Conservation (phyloP, 1,140 invertebrate genomes). For the Calephelis nemesis region DNA sequence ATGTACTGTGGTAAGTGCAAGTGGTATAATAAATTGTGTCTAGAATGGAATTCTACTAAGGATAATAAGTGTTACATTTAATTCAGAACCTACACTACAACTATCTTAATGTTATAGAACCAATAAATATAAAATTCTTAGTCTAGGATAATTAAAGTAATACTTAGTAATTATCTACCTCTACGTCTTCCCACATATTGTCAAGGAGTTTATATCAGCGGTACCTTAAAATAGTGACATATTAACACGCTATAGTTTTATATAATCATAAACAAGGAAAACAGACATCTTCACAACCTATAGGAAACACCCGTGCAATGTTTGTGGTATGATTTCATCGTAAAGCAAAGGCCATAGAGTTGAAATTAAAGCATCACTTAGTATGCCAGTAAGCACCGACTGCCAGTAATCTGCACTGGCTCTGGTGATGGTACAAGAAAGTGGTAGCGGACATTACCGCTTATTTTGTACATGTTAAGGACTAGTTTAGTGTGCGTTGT, state of each 20-base stretch:
- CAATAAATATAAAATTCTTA: too few relatives aligned
- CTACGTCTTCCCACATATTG: conserved; percentile 17
- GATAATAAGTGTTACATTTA: too few relatives aligned
- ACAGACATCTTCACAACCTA: conserved; percentile 62
- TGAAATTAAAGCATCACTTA: conserved; percentile 55
- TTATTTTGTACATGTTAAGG: conserved; percentile 40
- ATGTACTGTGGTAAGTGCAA: too few relatives aligned
- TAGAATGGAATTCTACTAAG: too few relatives aligned
- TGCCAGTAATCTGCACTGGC: conserved; percentile 64
- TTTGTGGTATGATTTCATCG: conserved; percentile 39
- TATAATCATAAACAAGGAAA: conserved; percentile 70
- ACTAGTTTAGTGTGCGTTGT: conserved; percentile 34
- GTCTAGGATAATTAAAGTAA: too few relatives aligned
- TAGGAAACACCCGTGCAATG: conserved; percentile 35
- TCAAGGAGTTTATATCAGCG: conserved; percentile 10
- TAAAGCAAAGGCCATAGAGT: conserved; percentile 55
- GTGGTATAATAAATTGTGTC: too few relatives aligned
- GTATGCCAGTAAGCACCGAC: conserved; percentile 44
- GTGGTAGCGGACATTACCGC: conserved; percentile 34
- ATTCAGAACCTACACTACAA: too few relatives aligned
- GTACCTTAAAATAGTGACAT: conserved; percentile 46
- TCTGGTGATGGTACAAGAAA: conserved; percentile 45
- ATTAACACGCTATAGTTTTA: conserved; percentile 65
- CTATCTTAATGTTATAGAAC: too few relatives aligned
- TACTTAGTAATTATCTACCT: not conserved